Evolutionary conservation across 2,113 vertebrate species (phyloP), one percentile per base, ranked within the genome.

Genomic region (Gasterosteus aculeatus): DNA sequence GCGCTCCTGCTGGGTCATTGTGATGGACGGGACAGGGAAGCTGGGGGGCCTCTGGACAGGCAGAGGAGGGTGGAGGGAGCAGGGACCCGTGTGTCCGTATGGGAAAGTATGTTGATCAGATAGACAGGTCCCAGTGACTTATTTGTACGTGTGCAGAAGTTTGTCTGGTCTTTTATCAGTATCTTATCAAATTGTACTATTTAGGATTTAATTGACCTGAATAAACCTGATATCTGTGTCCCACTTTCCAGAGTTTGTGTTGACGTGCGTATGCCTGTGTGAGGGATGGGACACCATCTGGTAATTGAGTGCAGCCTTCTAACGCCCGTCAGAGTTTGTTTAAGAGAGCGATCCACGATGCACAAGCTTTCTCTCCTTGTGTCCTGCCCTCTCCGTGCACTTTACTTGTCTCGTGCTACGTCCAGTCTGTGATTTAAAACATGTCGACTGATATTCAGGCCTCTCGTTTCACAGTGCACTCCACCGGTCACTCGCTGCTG

Each of bases 251-350:
- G 33, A 8, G 10, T 56, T 39, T 39, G 57, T 49, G 58, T 56
- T 56, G 26, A 15, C 1, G 63, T 56, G 42, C 29, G 33, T 42
- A 53, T n/a, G 68, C 12, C 14, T 53, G 61, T 42, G 68, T 63
- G 62, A 47, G 80, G 78, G 51, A 73, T 69, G 64, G 73, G 61
- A 79, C 38, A 51, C 16, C 54, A 61, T 85, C 60, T 78, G 84
- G 72, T 87, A 87, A 88, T 73, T 65, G 68, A 77, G 66, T 60
- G 72, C 80, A 90, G 74, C 80, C 81, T 82, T 88, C 84, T 87
- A 84, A 85, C 77, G 75, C 89, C 87, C 85, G 78, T 85, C 89
- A 78, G 41, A 64, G 67, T 85, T 78, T 77, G 84, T 91, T 81
- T 87, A 79, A 18, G 72, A 82, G 66, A 84, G 70, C 11, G 42